These are phyloP conservation scores for Nyctalus aviator DNA, from an alignment of 2,797 vertebrate genomes.

Conservation along the genomic window DNA sequence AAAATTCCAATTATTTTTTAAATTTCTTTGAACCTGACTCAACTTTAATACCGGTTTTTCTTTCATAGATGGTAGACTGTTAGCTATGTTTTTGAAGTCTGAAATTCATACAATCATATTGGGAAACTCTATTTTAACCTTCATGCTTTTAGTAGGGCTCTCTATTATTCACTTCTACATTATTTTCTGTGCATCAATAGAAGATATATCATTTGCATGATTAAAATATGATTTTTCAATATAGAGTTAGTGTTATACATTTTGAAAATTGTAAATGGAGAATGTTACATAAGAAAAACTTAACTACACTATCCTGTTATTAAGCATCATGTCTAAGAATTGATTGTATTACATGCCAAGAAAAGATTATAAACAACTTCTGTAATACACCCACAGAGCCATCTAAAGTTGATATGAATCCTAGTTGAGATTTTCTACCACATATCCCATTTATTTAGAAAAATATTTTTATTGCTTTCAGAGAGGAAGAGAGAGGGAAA, in stretches of 20 bases:
- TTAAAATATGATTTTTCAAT: background rate
- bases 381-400: background rate
- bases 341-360: background rate
- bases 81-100: background rate
- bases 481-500: no score
- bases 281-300: background rate
- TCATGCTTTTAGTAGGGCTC: constrained; percentile 42
- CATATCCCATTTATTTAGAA: background rate
- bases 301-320: background rate
- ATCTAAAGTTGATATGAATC: constrained; percentile 31
- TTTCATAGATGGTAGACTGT: background rate
- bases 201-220: constrained; percentile 22
- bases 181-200: background rate
- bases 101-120: background rate
- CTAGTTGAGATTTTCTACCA: background rate
- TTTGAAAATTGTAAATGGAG: background rate
- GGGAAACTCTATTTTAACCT: background rate
- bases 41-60: background rate
- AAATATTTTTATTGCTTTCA: no score
- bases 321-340: background rate
- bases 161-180: constrained; percentile 10
- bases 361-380: background rate
- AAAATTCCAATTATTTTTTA: background rate
- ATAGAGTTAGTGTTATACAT: background rate
- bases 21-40: background rate